Evolutionary conservation across 1,140 invertebrate genomes (phyloP), one percentile per base, ranked within the genome.

Genomic region (Drosophila littoralis): DNA sequence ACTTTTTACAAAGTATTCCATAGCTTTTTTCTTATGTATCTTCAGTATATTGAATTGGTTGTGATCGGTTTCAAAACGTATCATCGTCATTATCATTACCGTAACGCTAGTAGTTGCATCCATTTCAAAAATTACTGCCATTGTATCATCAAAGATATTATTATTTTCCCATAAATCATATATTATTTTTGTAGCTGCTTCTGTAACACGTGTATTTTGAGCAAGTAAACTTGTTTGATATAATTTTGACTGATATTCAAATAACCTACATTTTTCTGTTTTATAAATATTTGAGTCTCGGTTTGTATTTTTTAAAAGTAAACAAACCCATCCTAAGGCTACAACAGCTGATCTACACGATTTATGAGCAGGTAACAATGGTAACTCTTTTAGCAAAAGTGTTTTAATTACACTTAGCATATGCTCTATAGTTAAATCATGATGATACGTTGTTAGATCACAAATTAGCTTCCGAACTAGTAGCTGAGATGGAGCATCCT

Each of bases 1-100:
- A 61, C 95, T 95, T 93, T 98, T 98, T 52, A 96, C 95, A 82
- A 98, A 97, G 43, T 93, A 90, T 38, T 97, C 96, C 10, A 97
- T 82, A 80, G 96, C 94, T 68, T 93, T 93, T 12, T 90, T 91
- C 46, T 77, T 85, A 48, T 90, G 46, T 35, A 7, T 42, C 8
- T 74, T 95, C 96, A 92, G 75, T 55, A 90, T 70, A 67, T 55
- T 42, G 7, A 60, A 42, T 40, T 57, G 38, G 0, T 51, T 67
- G 9, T 13, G 38, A 17, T 83, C 72, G 15, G 46, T 52, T 42
- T 79, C 71, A 52, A 81, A 90, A 32, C 71, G 28, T 52, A 84
- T 38, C 65, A 91, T 80, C 15, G 64, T 13, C 72, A 82, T 79
- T 12, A 92, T 54, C 36, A 92, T 68, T 51, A 92, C 51, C 13